These are phyloP conservation scores for Sitta europaea DNA, from an alignment of 2,113 vertebrate genomes.

Conservation along the genomic window DNA sequence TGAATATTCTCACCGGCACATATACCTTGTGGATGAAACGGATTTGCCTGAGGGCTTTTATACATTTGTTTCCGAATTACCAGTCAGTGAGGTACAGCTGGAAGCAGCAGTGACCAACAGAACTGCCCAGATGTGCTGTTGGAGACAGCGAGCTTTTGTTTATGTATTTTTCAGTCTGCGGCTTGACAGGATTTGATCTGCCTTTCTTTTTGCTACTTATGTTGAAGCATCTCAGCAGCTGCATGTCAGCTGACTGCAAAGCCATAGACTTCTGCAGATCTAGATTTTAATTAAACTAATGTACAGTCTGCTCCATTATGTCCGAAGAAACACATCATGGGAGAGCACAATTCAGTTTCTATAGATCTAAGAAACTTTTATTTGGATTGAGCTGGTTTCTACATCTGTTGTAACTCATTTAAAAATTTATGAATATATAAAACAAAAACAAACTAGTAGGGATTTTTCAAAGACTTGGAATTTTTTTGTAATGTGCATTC, in stretches of 20 bases:
- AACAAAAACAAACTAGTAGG: neutral
- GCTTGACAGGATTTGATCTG: accelerated
- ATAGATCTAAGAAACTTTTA: neutral
- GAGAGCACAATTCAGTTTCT: neutral
- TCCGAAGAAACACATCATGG: neutral
- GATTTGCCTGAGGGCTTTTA: neutral
- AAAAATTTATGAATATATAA: neutral
- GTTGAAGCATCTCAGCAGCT: neutral
- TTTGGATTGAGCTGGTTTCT: neutral
- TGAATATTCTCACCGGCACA: neutral
- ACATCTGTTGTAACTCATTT: neutral
- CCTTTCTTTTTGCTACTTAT: neutral
- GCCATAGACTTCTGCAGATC: neutral
- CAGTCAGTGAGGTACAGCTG: neutral
- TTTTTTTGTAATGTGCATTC: neutral
- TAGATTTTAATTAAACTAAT: neutral
- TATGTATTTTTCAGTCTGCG: neutral
- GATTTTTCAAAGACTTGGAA: neutral
- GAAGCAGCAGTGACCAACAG: neutral
- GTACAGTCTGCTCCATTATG: neutral
- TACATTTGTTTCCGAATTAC: neutral
- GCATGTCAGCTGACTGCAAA: neutral
- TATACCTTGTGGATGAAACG: accelerated
- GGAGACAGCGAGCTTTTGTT: neutral
- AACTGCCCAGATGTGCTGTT: neutral